These are phyloP conservation scores for Erpobdella octoculata DNA, from an alignment of 2,888 invertebrate species.

Conservation along the genomic window DNA sequence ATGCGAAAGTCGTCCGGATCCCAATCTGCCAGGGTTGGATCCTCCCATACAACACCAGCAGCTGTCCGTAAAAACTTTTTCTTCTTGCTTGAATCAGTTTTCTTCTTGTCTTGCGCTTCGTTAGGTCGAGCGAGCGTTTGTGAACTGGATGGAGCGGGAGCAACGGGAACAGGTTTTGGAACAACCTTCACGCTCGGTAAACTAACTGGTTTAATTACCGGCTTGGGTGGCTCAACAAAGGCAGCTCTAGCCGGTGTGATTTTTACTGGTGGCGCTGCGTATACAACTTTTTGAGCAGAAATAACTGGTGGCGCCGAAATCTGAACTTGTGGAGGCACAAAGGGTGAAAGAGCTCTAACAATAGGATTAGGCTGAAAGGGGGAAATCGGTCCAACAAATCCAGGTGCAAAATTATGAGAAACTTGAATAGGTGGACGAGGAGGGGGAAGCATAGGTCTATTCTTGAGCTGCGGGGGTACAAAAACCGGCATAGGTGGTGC, in stretches of 20 bases:
- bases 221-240: no score
- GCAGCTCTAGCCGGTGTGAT: constrained; percentile 28
- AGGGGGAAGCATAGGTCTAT: constrained; percentile 33
- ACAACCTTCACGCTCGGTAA: constrained; percentile 32
- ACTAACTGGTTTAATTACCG: constrained; percentile 14
- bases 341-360: not conserved
- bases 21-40: constrained; percentile 85
- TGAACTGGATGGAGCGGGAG: no score
- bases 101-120: constrained; percentile 49
- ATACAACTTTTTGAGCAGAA: constrained; percentile 44
- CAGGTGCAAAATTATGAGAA: no score
- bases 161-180: not conserved
- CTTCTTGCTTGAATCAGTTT: no score
- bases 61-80: constrained; percentile 78
- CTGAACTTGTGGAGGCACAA: constrained; percentile 10
- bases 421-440: constrained; percentile 48
- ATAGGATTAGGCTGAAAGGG: constrained; percentile 7
- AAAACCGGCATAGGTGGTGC: constrained; percentile 29
- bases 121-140: no score
- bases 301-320: constrained; percentile 29
- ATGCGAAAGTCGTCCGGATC: constrained; percentile 76
- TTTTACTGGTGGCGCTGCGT: constrained; percentile 46
- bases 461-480: constrained; percentile 43
- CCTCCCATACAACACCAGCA: constrained; percentile 93
- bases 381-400: not conserved